Conservation (phyloP, 2,113 vertebrate genomes). For the Uropsilus gracilis region DNA sequence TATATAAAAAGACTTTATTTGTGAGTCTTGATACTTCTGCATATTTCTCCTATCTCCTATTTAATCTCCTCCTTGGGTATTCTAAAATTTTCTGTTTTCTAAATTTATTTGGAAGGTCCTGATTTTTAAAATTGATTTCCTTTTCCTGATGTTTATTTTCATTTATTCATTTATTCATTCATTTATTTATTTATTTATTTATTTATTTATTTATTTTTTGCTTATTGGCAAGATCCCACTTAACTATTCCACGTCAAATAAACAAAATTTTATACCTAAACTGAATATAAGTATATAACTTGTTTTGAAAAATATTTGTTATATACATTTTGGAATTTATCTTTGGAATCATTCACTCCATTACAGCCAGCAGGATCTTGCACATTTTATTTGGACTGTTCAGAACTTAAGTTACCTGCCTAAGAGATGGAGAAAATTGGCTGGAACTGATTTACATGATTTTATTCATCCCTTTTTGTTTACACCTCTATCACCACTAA, state of each 20-base stretch:
- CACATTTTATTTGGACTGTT: not conserved
- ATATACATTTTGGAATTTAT: not conserved
- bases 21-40: too few relatives aligned
- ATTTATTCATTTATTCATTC: not conserved
- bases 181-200: not conserved
- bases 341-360: not conserved
- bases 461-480: not conserved
- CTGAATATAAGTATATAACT: not conserved
- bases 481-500: not conserved
- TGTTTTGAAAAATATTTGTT: not conserved
- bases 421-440: not conserved
- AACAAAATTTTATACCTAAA: not conserved
- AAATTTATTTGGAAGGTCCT: not conserved
- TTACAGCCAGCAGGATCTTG: not conserved
- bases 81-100: not conserved
- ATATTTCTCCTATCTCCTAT: not conserved
- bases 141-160: not conserved
- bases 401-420: not conserved
- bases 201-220: not conserved
- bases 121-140: conserved; percentile 4
- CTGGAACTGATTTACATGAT: not conserved
- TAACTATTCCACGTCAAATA: conserved; percentile 24
- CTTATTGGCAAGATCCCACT: not conserved
- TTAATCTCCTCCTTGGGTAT: not conserved
- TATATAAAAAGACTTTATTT: too few relatives aligned